These are phyloP conservation scores for Trachelus troglodyta DNA, from an alignment of 2,888 invertebrate genomes.

Conservation along the genomic window DNA sequence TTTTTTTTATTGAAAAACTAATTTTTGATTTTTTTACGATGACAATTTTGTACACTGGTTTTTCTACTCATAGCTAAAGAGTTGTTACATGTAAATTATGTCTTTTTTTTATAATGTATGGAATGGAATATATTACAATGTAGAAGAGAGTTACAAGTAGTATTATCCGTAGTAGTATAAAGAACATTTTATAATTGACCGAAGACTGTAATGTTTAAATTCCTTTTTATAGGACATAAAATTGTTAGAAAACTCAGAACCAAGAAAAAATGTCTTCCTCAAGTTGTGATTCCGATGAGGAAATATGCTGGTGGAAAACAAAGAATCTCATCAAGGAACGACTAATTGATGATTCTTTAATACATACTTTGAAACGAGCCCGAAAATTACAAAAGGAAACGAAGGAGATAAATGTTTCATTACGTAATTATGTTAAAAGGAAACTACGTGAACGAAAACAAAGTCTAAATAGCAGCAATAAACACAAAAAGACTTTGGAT, in stretches of 20 bases:
- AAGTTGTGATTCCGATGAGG: neutral
- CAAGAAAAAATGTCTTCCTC: neutral
- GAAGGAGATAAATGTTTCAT: conserved; percentile 30
- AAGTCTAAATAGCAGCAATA: neutral
- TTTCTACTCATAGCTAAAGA: neutral
- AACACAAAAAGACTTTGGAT: neutral
- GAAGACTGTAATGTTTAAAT: neutral
- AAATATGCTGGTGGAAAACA: conserved; percentile 29
- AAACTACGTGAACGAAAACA: conserved; percentile 32
- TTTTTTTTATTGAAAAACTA: neutral
- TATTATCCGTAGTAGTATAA: neutral
- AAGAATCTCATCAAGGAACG: conserved; percentile 24
- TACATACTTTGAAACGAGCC: conserved; percentile 23
- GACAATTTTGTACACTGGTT: neutral
- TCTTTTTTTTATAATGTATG: neutral
- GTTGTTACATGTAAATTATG: neutral
- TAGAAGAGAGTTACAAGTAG: neutral
- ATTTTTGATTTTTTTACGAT: neutral
- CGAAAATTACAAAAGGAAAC: conserved; percentile 31
- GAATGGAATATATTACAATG: neutral
- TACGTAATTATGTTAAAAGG: conserved; percentile 32
- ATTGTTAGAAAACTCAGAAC: neutral
- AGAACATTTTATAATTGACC: neutral
- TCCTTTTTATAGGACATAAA: neutral
- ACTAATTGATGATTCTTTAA: conserved; percentile 26